Base-by-base conservation (phyloP, 37 sponge, comb jelly and placozoan species). In the Tethya wilhelma region DNA sequence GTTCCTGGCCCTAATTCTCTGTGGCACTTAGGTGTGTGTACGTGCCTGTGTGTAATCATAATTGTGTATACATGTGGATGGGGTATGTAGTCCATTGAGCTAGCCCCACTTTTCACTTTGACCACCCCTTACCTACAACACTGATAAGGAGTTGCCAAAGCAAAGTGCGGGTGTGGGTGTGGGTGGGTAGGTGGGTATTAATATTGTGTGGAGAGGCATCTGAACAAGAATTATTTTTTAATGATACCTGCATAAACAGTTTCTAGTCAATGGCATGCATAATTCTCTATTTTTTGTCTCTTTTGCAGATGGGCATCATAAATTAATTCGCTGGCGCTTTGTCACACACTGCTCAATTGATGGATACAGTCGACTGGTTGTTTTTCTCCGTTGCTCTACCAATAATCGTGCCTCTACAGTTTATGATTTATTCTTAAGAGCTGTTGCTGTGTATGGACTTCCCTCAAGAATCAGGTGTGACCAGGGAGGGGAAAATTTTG, bases 1-100 rank as follows among this genome's bases (percentile, higher is more conserved):
- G 83, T 86, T 11, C 77, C 84, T 45, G 81, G 82, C 4, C 91
- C 91, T n/a, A 84, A 90, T 43, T 78, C 91, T 25, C 56, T 91
- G 38, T 91, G 91, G 91, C 91, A 90, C 58, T 69, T 90, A 72
- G 90, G 88, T 87, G 44, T 30, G 71, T 67, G 2, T 12, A 7
- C 9, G 9, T 49, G 53, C 14, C 53, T 49, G 14, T 49, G 9
- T 49, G 53, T 19, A 49, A 49, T 49, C 53, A n/a, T n/a, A n/a
- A n/a, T n/a, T n/a, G n/a, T n/a, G n/a, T 49, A 49, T 49, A 49
- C 53, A 49, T 49, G 53, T 49, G 53, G n/a, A n/a, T n/a, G n/a
- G n/a, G n/a, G n/a, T n/a, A n/a, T n/a, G n/a, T n/a, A n/a, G n/a
- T n/a, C n/a, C n/a, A n/a, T n/a, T n/a, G n/a, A n/a, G n/a, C n/a